Evolutionary conservation across 2,113 vertebrate genomes (phyloP).

Genomic region (Baryphthengus martii): DNA sequence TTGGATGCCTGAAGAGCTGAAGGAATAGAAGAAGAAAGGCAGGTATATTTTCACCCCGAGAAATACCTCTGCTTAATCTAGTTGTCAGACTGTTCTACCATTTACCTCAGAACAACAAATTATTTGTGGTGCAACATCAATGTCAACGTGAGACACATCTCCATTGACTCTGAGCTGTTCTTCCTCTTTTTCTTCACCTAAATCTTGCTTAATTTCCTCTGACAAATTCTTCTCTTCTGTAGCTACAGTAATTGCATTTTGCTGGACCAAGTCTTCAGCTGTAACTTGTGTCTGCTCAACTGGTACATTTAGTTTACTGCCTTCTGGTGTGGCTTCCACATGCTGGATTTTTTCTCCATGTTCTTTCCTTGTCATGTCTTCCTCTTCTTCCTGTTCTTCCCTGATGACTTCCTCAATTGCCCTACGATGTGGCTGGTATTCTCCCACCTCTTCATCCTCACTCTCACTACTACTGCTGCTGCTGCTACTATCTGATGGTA

Average conservation of each 20-base stretch:
- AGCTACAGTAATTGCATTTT: constrained; percentile 54
- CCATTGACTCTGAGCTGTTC: constrained; percentile 88
- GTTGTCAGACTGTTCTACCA: constrained; percentile 71
- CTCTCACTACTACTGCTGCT: constrained; percentile 88
- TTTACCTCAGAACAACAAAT: constrained; percentile 99
- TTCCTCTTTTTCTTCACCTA: constrained; percentile 61
- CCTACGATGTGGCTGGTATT: constrained; percentile 84
- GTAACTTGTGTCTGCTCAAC: constrained; percentile 36
- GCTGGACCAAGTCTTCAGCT: constrained; percentile 55
- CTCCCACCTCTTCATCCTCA: constrained; percentile 87
- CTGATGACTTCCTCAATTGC: constrained; percentile 76
- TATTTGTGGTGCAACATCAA: constrained; percentile 88
- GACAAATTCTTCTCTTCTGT: constrained; percentile 61
- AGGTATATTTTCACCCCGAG: constrained; percentile 61
- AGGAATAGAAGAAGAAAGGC: constrained; percentile 73
- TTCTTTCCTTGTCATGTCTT: constrained; percentile 52
- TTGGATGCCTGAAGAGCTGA: constrained; percentile 44
- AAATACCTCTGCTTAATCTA: constrained; percentile 37
- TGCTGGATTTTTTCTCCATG: constrained; percentile 50
- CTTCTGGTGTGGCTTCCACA: constrained; percentile 39
- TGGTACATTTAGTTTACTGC: constrained; percentile 51
- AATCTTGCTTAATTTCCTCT: constrained; percentile 64
- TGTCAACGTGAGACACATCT: constrained; percentile 83
- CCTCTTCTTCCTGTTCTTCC: constrained; percentile 85
- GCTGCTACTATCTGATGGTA: constrained; percentile 83